phyloP scores from a whole-genome alignment of 2,797 vertebrate species.

The Gymnothorax reevesii region DNA sequence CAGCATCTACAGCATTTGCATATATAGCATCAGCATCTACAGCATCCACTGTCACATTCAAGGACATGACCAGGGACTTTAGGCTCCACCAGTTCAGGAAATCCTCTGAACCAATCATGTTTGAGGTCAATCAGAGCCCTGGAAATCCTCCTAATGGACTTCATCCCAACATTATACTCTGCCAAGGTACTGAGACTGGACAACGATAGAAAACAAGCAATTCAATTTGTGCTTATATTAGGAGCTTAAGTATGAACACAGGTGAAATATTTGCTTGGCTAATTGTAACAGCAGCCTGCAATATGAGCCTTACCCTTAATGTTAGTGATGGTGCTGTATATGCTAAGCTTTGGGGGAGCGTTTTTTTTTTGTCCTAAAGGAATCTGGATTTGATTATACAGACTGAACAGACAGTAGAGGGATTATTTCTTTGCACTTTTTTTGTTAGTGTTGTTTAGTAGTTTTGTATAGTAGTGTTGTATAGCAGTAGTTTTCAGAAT shows the following conservation, averaged over 20 bases:
- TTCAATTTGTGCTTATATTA: not conserved
- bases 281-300: not conserved
- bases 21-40: no score
- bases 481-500: not conserved
- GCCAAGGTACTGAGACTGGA: no score
- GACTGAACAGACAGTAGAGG: not conserved
- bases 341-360: not conserved
- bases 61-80: no score
- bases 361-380: not conserved
- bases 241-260: not conserved
- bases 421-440: not conserved
- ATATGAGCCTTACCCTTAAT: no score
- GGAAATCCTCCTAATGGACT: no score
- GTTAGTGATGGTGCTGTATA: not conserved
- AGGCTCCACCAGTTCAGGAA: no score
- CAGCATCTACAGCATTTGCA: no score
- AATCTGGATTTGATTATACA: not conserved
- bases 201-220: no score
- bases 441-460: not conserved
- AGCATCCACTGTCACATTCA: no score
- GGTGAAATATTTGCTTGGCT: not conserved
- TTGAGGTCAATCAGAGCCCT: no score
- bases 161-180: not conserved
- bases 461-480: no score
- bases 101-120: no score